Evolutionary conservation across 2,888 invertebrate genomes (phyloP).

Genomic region (Microctonus aethiopoides): DNA sequence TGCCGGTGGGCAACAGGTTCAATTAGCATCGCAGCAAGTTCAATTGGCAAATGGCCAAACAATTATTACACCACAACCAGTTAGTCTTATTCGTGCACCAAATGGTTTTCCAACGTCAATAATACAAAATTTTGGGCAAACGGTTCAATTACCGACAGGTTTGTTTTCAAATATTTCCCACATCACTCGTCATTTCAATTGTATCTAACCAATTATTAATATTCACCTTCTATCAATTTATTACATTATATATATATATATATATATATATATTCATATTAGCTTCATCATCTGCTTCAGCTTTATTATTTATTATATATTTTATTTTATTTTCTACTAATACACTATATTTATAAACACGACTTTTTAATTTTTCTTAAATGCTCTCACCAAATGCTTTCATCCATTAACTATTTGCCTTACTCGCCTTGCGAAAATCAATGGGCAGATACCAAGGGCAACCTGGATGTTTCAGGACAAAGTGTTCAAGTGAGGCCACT

Average conservation of each 20-base stretch:
- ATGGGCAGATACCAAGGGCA: conserved; percentile 53
- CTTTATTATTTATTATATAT: not conserved
- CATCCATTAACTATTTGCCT: conserved; percentile 41
- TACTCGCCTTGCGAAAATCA: conserved; percentile 33
- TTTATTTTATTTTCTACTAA: too few species aligned
- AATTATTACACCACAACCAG: conserved; percentile 67
- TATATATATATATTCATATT: too few species aligned
- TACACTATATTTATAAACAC: too few species aligned
- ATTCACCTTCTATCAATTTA: too few species aligned
- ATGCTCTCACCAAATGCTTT: conserved; percentile 37
- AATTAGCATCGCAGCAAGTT: conserved; percentile 64
- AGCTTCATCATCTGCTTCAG: not conserved
- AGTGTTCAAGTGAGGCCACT: conserved; percentile 78
- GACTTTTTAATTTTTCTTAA: not conserved
- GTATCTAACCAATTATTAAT: too few species aligned
- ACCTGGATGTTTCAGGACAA: conserved; percentile 70
- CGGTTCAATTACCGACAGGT: conserved; percentile 78
- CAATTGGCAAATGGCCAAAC: conserved; percentile 68
- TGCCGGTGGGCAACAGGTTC: conserved; percentile 63
- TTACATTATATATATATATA: too few species aligned
- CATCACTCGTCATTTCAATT: not conserved
- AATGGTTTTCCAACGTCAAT: conserved; percentile 76
- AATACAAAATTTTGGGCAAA: conserved; percentile 76
- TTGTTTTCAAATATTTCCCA: conserved; percentile 8
- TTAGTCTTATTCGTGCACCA: conserved; percentile 77